A percentile compares a stretch with the other conserved stretches of the same genome.
These are phyloP conservation scores for Andrena chrysosceles DNA, from an alignment of 2,888 invertebrate genomes.

Conservation along the genomic window DNA sequence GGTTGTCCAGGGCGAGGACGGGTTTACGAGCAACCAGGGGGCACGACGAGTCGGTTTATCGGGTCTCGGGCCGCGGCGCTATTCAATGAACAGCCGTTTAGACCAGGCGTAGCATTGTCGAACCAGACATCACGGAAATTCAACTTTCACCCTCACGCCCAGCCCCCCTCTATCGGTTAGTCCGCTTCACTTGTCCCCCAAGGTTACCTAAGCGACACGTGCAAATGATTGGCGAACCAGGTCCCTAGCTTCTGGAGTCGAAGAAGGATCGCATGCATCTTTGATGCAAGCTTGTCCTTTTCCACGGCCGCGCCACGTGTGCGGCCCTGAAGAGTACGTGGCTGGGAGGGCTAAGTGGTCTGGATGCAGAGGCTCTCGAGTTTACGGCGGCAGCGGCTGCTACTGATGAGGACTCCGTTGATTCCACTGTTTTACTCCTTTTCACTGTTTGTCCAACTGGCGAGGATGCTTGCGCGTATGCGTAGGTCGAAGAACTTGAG, in stretches of 20 bases:
- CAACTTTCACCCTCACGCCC: conserved; percentile 36
- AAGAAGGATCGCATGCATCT: conserved; percentile 66
- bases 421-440: conserved; percentile 32
- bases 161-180: neutral
- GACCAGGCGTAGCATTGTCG: conserved; percentile 76
- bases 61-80: conserved; percentile 71
- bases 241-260: conserved; percentile 45
- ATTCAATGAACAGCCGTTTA: conserved; percentile 78
- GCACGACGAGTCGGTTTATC: conserved; percentile 78
- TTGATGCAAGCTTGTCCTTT: conserved; percentile 58
- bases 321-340: conserved; percentile 47
- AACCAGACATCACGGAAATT: conserved; percentile 76
- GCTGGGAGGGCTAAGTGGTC: conserved; percentile 48
- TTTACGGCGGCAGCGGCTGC: conserved; percentile 35
- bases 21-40: conserved; percentile 76
- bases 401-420: conserved; percentile 25
- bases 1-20: conserved; percentile 23
- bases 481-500: too few relatives aligned
- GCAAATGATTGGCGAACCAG: conserved; percentile 37
- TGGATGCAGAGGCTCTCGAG: conserved; percentile 36
- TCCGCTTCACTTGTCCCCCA: neutral
- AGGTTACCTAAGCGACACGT: conserved; percentile 37
- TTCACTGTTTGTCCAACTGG: neutral
- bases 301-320: conserved; percentile 4
- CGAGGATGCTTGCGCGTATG: neutral